Evolutionary conservation across 2,797 vertebrate species (phyloP), one percentile per base, ranked within the genome.

Genomic region (Melanotaenia parkinsoni): DNA sequence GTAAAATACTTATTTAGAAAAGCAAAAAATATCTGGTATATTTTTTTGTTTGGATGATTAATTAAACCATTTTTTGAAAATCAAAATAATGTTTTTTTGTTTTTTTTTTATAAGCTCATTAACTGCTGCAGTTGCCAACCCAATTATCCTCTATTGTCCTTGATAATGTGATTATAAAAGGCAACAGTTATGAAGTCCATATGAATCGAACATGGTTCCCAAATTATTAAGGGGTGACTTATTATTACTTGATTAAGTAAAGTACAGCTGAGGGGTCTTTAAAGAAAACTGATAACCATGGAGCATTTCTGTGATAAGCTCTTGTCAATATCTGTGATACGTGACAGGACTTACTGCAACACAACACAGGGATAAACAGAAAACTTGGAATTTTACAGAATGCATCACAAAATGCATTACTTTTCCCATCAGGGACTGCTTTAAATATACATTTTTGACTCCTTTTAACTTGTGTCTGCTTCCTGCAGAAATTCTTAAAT

Each of bases 291-390:
- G 30, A 30, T 45, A 9, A 28, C 28, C 22, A 24, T 11, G 24
- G 2, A 45, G 20, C 5, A 50, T 8, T 53, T 69, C n/a, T 54
- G 14, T 60, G 32, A 56, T 14, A 47, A 35, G 26, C 37, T 12
- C 16, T 14, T 43, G 45, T 32, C 9, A 1, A 13, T 40, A 20
- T 58, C 35, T 61, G 63, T 28, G 38, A 40, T 4, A 7, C 1
- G 4, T 62, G 45, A 76, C 64, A 58, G 2, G 30, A 47, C 68
- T 33, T 56, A 62, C 63, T 30, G 50, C n/a, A 16, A 18, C 51
- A 28, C n/a, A 16, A 18, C 51, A 28, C n/a, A 22, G n/a, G 3
- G 9, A 11, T 16, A 22, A 9, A 22, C 20, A n/a, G 43, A 47
- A 47, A 50, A 50, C 45, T 6, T 20, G 0, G 2, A 47, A 47